These are phyloP conservation scores for Mustela lutreola DNA, from an alignment of 2,113 vertebrate species.

Conservation along the genomic window DNA sequence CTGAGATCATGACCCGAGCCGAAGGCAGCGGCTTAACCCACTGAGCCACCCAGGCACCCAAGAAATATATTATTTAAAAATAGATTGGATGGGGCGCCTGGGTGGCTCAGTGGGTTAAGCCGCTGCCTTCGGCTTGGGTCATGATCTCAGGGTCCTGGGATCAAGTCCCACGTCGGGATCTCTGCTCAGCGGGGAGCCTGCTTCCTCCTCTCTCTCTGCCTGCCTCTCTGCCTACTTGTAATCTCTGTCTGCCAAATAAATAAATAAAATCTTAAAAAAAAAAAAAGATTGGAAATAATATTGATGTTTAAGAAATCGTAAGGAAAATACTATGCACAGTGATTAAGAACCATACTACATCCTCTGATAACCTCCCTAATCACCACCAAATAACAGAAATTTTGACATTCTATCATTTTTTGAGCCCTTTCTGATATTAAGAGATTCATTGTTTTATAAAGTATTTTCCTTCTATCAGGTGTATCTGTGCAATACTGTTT, in stretches of 20 bases:
- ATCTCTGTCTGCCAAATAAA: no score
- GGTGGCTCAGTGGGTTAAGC: no score
- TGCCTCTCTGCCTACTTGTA: no score
- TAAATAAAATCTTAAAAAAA: no score
- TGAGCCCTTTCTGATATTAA: background rate
- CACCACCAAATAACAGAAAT: background rate
- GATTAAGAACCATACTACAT: conserved; percentile 4
- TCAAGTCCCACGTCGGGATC: no score
- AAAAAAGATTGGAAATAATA: conserved; percentile 22
- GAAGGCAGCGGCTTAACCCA: no score
- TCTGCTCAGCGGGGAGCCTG: no score
- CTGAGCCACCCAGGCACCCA: background rate
- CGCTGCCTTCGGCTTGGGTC: no score
- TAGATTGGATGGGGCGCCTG: background rate
- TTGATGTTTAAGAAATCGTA: conserved; percentile 18
- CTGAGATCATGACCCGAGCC: no score
- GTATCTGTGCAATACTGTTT: background rate
- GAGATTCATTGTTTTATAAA: background rate
- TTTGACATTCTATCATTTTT: background rate
- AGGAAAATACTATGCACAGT: background rate
- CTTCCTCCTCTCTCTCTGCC: no score
- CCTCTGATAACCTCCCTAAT: background rate
- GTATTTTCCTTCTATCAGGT: background rate
- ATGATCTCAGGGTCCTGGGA: no score
- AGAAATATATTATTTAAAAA: background rate